Evolutionary conservation across 2,113 vertebrate species (phyloP), one percentile per base, ranked within the genome.

Genomic region (Glaucidium brasilianum): DNA sequence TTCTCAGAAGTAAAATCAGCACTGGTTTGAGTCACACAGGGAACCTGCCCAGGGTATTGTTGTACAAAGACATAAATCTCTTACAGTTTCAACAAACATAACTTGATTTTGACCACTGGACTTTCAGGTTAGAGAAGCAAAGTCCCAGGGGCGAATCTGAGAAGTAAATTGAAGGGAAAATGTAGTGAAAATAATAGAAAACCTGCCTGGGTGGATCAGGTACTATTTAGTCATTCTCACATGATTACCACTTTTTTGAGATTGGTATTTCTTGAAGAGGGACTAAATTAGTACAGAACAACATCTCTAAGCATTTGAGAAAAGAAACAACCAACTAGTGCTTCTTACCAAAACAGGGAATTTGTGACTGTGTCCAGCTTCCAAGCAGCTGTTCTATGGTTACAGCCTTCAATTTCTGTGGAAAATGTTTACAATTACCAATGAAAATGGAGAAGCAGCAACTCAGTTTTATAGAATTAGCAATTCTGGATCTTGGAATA

Each of bases 21-120:
- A n/a, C 73, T 85, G 27, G 27, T 95, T 83, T 87, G 8, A 5
- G 5, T 35, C 49, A 32, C 55, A 72, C 64, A 52, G 59, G 37
- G 74, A 95, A 74, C 27, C 11, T 20, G 32, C 27, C 34, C 79
- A 37, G 64, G 62, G 20, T 92, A 47, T 84, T 79, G 50, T 58
- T 63, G 22, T 82, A 64, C 15, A 68, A 64, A 43, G 25, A 62
- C 69, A 89, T 77, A 81, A 94, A 96, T 94, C 47, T 63, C 58
- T 43, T 75, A n/a, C 27, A 47, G 25, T 92, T 85, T 81, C 64
- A 80, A 92, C 39, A 95, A 93, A 95, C 21, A 41, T 92, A 92
- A 37, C 59, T 93, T 90, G 84, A 69, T 92, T 97, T 88, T 91
- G 81, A 88, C 66, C 35, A 0, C 17, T 91, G 56, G 32, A 47